These are phyloP conservation scores for Limenitis camilla DNA, from an alignment of 2,888 invertebrate species.

Conservation along the genomic window DNA sequence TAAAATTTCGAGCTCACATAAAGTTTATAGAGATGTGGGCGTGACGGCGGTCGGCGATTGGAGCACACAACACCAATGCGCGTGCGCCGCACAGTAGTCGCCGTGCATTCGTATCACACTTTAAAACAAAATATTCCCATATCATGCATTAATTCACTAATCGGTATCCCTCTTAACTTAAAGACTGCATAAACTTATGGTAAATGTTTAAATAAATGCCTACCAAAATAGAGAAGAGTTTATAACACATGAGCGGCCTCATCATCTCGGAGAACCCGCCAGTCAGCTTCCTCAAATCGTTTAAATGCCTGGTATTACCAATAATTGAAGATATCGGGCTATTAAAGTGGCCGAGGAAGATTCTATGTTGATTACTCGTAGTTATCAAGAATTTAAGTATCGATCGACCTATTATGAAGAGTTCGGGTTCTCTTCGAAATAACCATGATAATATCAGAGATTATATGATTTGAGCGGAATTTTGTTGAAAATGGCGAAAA, in stretches of 20 bases:
- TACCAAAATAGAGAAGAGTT: slow-evolving; percentile 1
- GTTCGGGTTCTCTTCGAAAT: slow-evolving; percentile 69
- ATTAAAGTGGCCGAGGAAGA: slow-evolving; percentile 63
- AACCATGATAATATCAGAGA: slow-evolving; percentile 71
- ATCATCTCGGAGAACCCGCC: slow-evolving; percentile 32
- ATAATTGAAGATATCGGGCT: slow-evolving; percentile 65
- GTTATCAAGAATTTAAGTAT: slow-evolving; percentile 70
- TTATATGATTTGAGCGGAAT: slow-evolving; percentile 74
- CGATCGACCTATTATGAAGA: slow-evolving; percentile 61
- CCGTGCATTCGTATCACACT: slow-evolving; percentile 22
- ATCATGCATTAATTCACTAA: not conserved
- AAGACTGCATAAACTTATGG: not conserved
- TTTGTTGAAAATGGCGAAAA: slow-evolving; percentile 75
- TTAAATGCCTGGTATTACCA: slow-evolving; percentile 69
- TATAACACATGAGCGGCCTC: slow-evolving; percentile 1
- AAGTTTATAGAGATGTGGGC: slow-evolving; percentile 40
- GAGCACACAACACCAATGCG: slow-evolving; percentile 65
- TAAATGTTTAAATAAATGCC: slow-evolving; percentile 2
- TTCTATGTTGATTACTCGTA: slow-evolving; percentile 71
- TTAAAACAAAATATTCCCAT: slow-evolving; percentile 16
- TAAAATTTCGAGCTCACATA: slow-evolving; percentile 14
- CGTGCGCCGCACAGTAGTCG: slow-evolving; percentile 64
- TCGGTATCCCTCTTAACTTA: slow-evolving; percentile 1
- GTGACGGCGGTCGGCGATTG: slow-evolving; percentile 59
- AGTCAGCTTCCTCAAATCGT: slow-evolving; percentile 67